Evolutionary conservation across 2,888 invertebrate species (phyloP), one percentile per base, ranked within the genome.

Genomic region (Philonicus albiceps): DNA sequence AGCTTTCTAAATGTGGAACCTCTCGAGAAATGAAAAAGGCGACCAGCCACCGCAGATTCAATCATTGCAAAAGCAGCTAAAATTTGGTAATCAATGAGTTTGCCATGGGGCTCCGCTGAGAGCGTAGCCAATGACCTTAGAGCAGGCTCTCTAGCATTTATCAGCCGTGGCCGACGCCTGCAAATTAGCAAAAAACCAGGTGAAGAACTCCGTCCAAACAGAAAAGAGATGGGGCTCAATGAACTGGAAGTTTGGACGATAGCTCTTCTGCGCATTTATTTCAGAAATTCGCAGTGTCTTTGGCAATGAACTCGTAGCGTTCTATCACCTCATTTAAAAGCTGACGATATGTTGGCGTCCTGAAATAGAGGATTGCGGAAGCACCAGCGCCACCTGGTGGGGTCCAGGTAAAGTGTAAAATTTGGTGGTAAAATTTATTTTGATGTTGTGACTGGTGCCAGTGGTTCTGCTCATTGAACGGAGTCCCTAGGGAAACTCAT

Each of bases 31-130:
- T 37, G 31, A 83, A 64, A 34, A 83, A 37, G 64, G 37, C 7
- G 37, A 64, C 19, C 55, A 64, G 22, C 31, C 13, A 43, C 40
- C 80, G 6, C 27, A 64, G 19, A 64, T 80, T 80, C 80, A 53
- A 83, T 37, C 34, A 37, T 0, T 64, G 64, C 19, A 64, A 64
- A 55, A 64, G 37, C 55, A 55, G 37, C 19, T 13, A 83, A 72
- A 83, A 83, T 64, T 83, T 83, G 72, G 72, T 83, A 83, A 83
- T 83, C 83, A 83, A 83, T 83, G 83, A 83, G 83, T 64, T 83
- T 64, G 83, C 64, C 37, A 83, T 83, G 55, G 83, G 64, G 72
- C 40, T 64, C 19, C 22, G 72, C 55, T 64, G 34, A 83, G 37
- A 22, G 72, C 64, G 72, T 37, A 64, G 83, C 83, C 83, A 83